A percentile compares a stretch with the other conserved stretches of the same genome.
phyloP scores from a whole-genome alignment of 2,888 invertebrate species.

The Diplolepis rosae region DNA sequence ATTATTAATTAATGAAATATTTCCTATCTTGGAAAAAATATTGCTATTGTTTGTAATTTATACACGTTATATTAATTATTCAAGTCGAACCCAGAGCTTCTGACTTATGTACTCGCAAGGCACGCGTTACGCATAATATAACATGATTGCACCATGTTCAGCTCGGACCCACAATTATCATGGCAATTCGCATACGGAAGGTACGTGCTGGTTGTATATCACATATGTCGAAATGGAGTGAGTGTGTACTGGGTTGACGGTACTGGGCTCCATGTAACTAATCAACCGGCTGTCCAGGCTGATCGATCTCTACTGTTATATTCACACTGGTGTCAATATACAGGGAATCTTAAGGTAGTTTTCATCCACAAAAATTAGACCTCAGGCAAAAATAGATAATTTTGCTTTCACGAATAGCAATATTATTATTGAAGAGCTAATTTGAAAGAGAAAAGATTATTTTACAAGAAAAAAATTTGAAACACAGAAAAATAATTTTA shows the following conservation, averaged over 20 bases:
- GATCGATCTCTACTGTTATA: conserved; percentile 57
- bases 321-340: neutral
- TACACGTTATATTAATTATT: conserved; percentile 7
- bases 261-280: conserved; percentile 64
- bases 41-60: neutral
- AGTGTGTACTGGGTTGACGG: conserved; percentile 36
- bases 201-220: conserved; percentile 35
- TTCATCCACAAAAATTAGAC: no score
- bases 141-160: conserved; percentile 67
- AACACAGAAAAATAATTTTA: no score
- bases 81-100: neutral
- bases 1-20: no score
- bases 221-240: conserved; percentile 39
- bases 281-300: conserved; percentile 63
- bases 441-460: no score
- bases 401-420: no score
- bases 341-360: conserved; percentile 8
- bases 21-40: neutral
- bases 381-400: no score
- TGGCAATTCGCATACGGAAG: conserved; percentile 53
- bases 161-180: conserved; percentile 62
- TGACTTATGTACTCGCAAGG: conserved; percentile 27
- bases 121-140: conserved; percentile 65
- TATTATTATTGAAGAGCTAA: no score
- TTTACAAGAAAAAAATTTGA: no score